These are phyloP conservation scores for Chloroceryle aenea DNA, from an alignment of 2,113 vertebrate species.

Conservation along the genomic window DNA sequence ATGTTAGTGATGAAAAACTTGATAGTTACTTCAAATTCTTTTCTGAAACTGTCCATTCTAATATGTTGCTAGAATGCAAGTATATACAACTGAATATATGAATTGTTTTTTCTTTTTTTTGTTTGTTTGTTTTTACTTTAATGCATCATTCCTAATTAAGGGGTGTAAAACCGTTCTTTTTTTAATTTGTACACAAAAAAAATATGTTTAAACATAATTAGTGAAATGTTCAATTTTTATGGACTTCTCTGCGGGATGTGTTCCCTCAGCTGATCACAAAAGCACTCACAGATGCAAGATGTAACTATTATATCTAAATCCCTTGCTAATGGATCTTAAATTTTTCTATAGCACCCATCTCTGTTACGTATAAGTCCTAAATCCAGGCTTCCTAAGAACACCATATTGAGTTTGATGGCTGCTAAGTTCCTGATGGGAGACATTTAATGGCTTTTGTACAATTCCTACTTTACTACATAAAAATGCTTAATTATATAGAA, in stretches of 20 bases:
- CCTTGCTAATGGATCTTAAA: not conserved
- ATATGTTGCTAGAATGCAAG: not conserved
- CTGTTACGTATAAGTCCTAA: not conserved
- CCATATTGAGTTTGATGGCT: not conserved
- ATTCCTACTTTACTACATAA: not conserved
- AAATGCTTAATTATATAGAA: constrained; percentile 42
- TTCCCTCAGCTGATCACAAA: not conserved
- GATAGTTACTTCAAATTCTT: not conserved
- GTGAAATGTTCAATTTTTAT: not conserved
- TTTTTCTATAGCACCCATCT: not conserved
- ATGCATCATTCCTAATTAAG: not conserved
- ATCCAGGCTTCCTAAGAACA: not conserved
- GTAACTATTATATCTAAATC: not conserved
- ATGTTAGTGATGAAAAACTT: not conserved
- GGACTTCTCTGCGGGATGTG: not conserved
- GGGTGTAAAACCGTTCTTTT: not conserved
- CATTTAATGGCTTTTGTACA: not conserved
- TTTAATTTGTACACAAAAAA: not conserved
- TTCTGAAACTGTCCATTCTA: not conserved
- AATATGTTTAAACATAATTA: not conserved
- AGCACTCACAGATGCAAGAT: not conserved
- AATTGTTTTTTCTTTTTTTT: not conserved
- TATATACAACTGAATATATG: not conserved
- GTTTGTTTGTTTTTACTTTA: not conserved
- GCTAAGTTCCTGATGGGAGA: not conserved